Evolutionary conservation across 2,113 vertebrate species (phyloP).

Genomic region (Clinocottus analis): DNA sequence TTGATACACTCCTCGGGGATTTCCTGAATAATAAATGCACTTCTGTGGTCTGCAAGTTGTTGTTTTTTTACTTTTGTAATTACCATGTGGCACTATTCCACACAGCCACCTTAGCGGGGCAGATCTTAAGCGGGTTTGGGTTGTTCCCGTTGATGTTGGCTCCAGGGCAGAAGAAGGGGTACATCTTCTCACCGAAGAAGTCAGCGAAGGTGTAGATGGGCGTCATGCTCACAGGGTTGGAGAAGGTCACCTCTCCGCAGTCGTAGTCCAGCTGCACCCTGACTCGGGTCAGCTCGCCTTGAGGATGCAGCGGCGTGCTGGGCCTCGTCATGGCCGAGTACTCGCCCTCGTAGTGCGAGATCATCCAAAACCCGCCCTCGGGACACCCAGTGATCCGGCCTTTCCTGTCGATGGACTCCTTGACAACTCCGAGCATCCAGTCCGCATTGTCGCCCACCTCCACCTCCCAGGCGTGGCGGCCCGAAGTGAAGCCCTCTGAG

Average conservation of each 20-base stretch:
- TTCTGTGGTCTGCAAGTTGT: background rate
- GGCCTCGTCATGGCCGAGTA: constrained; percentile 84
- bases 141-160: constrained; percentile 85
- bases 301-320: constrained; percentile 61
- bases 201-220: constrained; percentile 80
- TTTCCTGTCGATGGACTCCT: constrained; percentile 81
- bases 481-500: constrained; percentile 80
- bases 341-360: constrained; percentile 79
- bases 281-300: constrained; percentile 70
- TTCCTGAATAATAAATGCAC: background rate
- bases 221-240: constrained; percentile 75
- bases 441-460: constrained; percentile 81
- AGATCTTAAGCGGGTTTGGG: constrained; percentile 81
- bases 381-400: constrained; percentile 82
- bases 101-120: constrained; percentile 80
- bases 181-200: constrained; percentile 82
- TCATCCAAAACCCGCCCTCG: constrained; percentile 84
- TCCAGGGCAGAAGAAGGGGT: constrained; percentile 85
- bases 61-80: constrained; percentile 16
- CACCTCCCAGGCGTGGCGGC: constrained; percentile 85
- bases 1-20: background rate
- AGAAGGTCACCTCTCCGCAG: constrained; percentile 80
- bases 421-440: constrained; percentile 85
- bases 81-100: constrained; percentile 85
- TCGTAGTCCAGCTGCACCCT: constrained; percentile 83